Evolutionary conservation across 2,113 vertebrate genomes (phyloP).

Genomic region (Aramus guarauna): DNA sequence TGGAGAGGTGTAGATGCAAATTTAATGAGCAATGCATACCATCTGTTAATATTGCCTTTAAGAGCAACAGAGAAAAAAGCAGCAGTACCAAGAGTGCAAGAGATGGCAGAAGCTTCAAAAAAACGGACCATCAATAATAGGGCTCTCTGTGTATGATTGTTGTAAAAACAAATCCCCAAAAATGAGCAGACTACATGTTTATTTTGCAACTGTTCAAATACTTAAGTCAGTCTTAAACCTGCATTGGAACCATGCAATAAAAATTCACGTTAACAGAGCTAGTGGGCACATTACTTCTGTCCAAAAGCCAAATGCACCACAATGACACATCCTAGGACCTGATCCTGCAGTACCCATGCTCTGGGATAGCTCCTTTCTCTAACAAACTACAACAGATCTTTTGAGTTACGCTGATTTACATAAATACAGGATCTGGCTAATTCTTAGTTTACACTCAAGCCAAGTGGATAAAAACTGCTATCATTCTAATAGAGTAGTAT

Average conservation of each 20-base stretch:
- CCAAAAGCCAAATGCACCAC: background rate
- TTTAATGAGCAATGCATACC: conserved; percentile 68
- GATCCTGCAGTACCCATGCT: background rate
- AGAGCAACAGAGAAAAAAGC: conserved; percentile 51
- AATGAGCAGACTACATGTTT: background rate
- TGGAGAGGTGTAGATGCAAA: conserved; percentile 52
- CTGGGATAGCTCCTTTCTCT: background rate
- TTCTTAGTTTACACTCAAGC: background rate
- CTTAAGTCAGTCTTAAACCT: background rate
- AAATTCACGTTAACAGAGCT: background rate
- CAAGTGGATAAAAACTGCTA: background rate
- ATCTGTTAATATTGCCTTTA: conserved; percentile 69
- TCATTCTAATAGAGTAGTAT: background rate
- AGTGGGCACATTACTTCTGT: background rate
- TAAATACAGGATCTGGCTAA: background rate
- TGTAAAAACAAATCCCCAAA: background rate
- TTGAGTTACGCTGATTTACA: background rate
- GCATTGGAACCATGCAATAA: background rate
- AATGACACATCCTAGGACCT: background rate
- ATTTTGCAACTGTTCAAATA: background rate
- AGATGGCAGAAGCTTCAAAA: conserved; percentile 30
- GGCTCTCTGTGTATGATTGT: background rate
- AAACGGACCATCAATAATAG: background rate
- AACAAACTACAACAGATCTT: background rate
- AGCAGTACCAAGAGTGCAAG: background rate